phyloP scores from a whole-genome alignment of 1,140 invertebrate genomes.

The Zaprionus kolodkinae region DNA sequence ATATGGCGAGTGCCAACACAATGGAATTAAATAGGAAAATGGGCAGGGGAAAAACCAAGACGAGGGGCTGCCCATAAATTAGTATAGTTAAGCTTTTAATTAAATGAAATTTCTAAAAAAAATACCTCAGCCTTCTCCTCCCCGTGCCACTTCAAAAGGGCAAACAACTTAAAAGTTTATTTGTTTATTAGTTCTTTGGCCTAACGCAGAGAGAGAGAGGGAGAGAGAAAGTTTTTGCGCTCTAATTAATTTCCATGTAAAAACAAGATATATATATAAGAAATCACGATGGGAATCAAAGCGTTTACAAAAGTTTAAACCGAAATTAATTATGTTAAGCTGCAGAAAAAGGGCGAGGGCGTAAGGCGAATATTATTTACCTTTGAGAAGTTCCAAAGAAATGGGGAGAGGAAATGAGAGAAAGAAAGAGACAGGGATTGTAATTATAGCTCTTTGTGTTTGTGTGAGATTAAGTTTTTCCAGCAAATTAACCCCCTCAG shows the following conservation, averaged over 20 bases:
- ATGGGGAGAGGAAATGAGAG: not conserved
- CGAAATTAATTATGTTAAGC: not conserved
- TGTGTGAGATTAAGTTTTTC: no score
- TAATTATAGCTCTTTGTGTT: no score
- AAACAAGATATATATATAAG: not conserved
- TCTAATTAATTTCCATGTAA: conserved; percentile 5
- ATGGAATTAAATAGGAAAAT: conserved; percentile 35
- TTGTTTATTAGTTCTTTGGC: not conserved
- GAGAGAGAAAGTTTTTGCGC: not conserved
- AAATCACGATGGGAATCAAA: not conserved
- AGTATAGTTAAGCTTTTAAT: conserved; percentile 73
- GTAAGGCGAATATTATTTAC: not conserved
- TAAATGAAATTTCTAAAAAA: conserved; percentile 61
- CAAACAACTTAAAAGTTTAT: conserved; percentile 15
- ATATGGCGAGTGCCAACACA: conserved; percentile 51
- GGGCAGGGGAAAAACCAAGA: no score
- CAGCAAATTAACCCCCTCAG: no score
- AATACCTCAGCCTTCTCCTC: conserved; percentile 14
- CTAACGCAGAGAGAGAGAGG: no score
- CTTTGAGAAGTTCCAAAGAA: not conserved
- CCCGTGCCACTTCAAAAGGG: not conserved
- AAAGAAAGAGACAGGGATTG: not conserved
- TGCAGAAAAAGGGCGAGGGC: not conserved
- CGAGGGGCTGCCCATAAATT: conserved; percentile 55
- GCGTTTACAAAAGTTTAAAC: not conserved